These are phyloP conservation scores for Clarias batrachus DNA, from an alignment of 2,113 vertebrate species.

Conservation along the genomic window DNA sequence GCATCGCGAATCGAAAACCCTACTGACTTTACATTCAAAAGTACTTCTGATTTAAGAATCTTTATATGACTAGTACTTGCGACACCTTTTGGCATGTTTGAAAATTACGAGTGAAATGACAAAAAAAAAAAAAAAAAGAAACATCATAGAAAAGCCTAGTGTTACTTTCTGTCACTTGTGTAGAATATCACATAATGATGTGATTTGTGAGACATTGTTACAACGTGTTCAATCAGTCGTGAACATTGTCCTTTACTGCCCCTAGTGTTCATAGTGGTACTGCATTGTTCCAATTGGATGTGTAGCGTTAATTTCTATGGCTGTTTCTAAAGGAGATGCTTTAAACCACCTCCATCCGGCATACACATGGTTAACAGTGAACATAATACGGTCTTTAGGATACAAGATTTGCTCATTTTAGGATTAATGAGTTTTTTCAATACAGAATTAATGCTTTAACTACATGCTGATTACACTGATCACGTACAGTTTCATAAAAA, in stretches of 20 bases:
- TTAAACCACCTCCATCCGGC: too few relatives aligned
- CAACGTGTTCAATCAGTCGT: background rate
- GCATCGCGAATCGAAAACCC: background rate
- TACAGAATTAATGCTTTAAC: background rate
- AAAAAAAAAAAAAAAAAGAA: too few relatives aligned
- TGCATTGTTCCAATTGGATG: background rate
- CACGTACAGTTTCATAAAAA: too few relatives aligned
- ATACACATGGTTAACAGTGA: background rate
- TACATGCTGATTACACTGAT: background rate
- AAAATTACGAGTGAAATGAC: background rate
- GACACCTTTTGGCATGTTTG: background rate
- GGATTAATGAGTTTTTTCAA: background rate
- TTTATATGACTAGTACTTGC: background rate
- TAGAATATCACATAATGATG: background rate
- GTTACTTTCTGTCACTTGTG: too few relatives aligned
- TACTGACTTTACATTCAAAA: background rate
- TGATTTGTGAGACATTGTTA: background rate
- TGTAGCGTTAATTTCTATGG: background rate
- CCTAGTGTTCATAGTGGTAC: background rate
- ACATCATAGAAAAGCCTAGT: background rate
- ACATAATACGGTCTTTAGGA: background rate
- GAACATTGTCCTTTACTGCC: background rate
- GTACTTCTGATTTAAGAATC: background rate
- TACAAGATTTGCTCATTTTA: background rate
- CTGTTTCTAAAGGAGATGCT: too few relatives aligned